Conservation (phyloP, 2,888 invertebrate species). For the Drosophila nr. perissopoda region DNA sequence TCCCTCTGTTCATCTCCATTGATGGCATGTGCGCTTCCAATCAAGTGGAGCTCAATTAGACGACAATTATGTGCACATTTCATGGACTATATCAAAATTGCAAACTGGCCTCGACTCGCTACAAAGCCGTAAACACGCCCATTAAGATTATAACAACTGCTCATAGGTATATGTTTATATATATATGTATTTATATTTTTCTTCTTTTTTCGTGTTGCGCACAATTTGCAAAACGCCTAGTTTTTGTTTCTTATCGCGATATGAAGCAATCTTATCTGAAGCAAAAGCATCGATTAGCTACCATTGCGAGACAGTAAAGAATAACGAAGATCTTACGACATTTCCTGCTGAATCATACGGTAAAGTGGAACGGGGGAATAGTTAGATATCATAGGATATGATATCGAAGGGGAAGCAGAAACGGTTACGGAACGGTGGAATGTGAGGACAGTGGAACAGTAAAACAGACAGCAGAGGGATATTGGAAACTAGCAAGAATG, state of each 20-base stretch:
- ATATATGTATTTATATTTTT: not conserved
- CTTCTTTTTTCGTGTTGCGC: not conserved
- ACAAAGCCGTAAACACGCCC: constrained; percentile 5
- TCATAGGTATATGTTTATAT: not conserved
- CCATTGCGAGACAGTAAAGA: not conserved
- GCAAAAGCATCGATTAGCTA: constrained; percentile 11
- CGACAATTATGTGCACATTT: constrained; percentile 24
- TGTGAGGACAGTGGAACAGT: not conserved
- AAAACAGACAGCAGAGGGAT: not conserved
- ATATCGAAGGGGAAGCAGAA: not conserved
- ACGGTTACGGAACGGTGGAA: not conserved
- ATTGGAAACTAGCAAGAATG: not conserved
- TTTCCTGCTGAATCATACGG: constrained; percentile 18
- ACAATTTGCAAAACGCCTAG: constrained; percentile 3
- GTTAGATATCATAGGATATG: not conserved
- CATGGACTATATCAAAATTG: constrained; percentile 23
- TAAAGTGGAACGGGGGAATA: not conserved
- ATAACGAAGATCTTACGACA: constrained; percentile 6
- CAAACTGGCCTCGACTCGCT: constrained; percentile 17
- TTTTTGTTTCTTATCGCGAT: constrained; percentile 4
- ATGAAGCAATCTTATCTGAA: constrained; percentile 9
- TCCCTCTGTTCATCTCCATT: not conserved
- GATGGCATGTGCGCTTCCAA: not conserved
- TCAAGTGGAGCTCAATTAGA: constrained; percentile 28
- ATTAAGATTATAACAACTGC: not conserved